Evolutionary conservation across 1,140 invertebrate genomes (phyloP), one percentile per base, ranked within the genome.

Genomic region (Pseudoatta argentina): DNA sequence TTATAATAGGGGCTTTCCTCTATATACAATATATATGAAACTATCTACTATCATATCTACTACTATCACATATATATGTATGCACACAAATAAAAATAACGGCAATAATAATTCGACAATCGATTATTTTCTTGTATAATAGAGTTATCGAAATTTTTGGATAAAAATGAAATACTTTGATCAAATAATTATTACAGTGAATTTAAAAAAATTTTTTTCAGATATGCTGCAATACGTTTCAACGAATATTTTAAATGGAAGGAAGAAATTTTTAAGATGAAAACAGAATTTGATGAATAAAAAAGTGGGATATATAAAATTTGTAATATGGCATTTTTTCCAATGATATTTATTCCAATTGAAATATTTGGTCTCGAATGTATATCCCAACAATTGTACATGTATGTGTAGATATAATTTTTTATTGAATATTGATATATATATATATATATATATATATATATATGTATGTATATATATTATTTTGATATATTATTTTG

Each of bases 161-260:
- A 12, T 69, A 24, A 79, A 55, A n/a, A 55, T 7, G 2, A 64
- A 39, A 67, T 67, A 30, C 27, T 61, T 57, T 24, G 21, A n/a
- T 8, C 21, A n/a, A 57, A 64, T 72, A 51, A 55, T 61, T 59
- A 16, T 64, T 66, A 16, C 44, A 48, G 75, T 24, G 21, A 63
- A 30, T 72, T 75, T n/a, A n/a, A n/a, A n/a, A n/a, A n/a, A n/a
- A n/a, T n/a, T 39, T 88, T 81, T 89, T 90, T 93, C 87, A 97
- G 97, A 88, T 97, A 97, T 92, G 97, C 97, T 82, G 96, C 96
- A 91, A 95, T 96, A 89, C 95, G 97, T 83, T 96, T 97, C 75
- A 95, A 96, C 76, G 96, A 97, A 93, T 97, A 97, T 95, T 96
- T 96, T 91, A 95, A 96, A 75, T 34, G 51, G 73, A 89, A 89